Percentiles rank a stretch among this genome's conserved stretches.
These are phyloP conservation scores for Plectrocnemia conspersa DNA, from an alignment of 1,140 invertebrate genomes.

Conservation along the genomic window DNA sequence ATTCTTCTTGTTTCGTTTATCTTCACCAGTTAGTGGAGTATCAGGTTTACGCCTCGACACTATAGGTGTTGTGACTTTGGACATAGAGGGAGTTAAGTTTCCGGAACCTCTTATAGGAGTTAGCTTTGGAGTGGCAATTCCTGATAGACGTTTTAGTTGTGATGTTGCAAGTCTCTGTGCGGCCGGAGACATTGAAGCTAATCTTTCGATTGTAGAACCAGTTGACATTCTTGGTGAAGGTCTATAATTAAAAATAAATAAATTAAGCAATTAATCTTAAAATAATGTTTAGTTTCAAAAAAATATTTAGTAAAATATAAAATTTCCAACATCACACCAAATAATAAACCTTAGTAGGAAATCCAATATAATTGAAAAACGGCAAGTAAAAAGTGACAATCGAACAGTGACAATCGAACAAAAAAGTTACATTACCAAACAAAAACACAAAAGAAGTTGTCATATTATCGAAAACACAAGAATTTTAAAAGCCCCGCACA, in stretches of 20 bases:
- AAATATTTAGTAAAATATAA: no score
- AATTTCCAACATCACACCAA: no score
- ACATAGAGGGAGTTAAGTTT: slow-evolving; percentile 31
- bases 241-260: slow-evolving; percentile 42
- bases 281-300: no score
- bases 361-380: no score
- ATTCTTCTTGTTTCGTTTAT: slow-evolving; percentile 42
- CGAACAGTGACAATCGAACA: no score
- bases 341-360: no score
- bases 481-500: no score
- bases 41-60: slow-evolving; percentile 37
- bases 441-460: no score
- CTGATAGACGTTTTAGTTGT: slow-evolving; percentile 46
- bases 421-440: no score
- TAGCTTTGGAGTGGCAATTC: slow-evolving; percentile 42
- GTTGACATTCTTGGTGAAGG: slow-evolving; percentile 52
- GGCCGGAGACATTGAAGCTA: slow-evolving; percentile 91
- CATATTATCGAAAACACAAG: no score
- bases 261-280: no score
- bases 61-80: slow-evolving; percentile 33
- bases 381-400: no score
- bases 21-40: slow-evolving; percentile 27
- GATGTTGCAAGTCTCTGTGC: slow-evolving; percentile 73
- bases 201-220: slow-evolving; percentile 66
- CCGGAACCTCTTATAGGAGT: slow-evolving; percentile 47